Percentiles rank a stretch among this genome's conserved stretches.
Conservation (phyloP, 2,797 vertebrate genomes). For the Catostomus latipinnis region DNA sequence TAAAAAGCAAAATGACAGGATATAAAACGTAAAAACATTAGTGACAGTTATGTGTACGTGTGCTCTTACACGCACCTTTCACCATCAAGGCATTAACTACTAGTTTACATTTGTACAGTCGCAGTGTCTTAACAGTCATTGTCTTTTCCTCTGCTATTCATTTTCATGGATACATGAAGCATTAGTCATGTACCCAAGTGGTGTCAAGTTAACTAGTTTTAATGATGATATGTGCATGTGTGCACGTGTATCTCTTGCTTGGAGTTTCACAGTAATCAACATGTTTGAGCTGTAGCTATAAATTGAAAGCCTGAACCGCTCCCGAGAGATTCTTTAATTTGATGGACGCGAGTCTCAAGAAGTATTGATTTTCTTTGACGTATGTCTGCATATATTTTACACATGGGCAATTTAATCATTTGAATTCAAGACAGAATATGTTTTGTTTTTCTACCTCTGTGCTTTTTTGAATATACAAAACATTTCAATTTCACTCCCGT, state of each 20-base stretch:
- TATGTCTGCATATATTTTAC: slow-evolving; percentile 12
- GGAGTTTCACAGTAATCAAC: slow-evolving; percentile 3
- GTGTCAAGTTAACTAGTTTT: background rate
- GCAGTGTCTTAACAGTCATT: background rate
- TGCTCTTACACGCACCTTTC: background rate
- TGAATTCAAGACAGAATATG: slow-evolving; percentile 4
- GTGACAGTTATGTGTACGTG: background rate
- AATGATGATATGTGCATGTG: background rate
- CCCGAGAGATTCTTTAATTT: slow-evolving; percentile 19
- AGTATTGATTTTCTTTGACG: slow-evolving; percentile 34
- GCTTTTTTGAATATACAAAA: background rate
- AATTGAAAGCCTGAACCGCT: slow-evolving; percentile 11
- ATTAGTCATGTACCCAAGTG: background rate
- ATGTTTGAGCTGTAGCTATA: slow-evolving; percentile 32
- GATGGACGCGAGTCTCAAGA: slow-evolving; percentile 16
- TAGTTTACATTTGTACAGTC: background rate
- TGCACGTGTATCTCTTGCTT: background rate
- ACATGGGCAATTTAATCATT: slow-evolving; percentile 31
- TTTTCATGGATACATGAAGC: background rate
- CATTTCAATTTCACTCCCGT: slow-evolving; percentile 5
- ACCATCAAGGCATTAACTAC: background rate
- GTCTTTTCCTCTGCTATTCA: background rate
- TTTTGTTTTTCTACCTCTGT: background rate
- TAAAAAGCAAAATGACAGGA: too few relatives aligned
- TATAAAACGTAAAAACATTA: background rate